These are phyloP conservation scores for Acrocephalus kingi DNA, from an alignment of 2,113 vertebrate species.

Conservation along the genomic window DNA sequence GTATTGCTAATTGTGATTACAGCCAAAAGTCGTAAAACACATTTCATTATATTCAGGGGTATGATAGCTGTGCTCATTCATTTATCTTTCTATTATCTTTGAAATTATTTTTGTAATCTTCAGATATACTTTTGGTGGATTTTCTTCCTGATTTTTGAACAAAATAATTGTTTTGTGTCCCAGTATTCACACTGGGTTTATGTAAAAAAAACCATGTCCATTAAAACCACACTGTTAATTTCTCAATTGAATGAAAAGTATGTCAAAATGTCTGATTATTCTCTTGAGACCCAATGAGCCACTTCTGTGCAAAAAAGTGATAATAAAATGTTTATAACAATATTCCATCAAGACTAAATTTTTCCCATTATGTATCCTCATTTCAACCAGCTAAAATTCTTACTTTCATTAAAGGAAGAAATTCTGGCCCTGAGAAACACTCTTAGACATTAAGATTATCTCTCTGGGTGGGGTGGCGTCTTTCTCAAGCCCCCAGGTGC, in stretches of 20 bases:
- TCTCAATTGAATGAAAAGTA: slow-evolving; percentile 42
- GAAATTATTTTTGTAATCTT: slow-evolving; percentile 44
- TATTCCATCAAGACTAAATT: neutral
- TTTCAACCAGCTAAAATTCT: neutral
- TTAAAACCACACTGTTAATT: slow-evolving; percentile 55
- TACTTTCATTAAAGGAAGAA: neutral
- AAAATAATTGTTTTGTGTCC: slow-evolving; percentile 57
- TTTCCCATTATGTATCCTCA: neutral
- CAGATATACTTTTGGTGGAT: neutral
- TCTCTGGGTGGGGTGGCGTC: neutral
- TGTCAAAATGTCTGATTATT: slow-evolving; percentile 40
- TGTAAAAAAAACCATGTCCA: neutral
- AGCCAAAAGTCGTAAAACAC: slow-evolving; percentile 64
- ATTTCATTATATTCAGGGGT: slow-evolving; percentile 47
- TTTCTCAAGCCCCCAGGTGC: neutral
- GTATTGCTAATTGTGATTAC: slow-evolving; percentile 71
- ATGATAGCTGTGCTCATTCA: slow-evolving; percentile 15
- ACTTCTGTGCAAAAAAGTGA: neutral
- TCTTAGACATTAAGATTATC: neutral
- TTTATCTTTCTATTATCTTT: slow-evolving; percentile 54
- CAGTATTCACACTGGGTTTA: slow-evolving; percentile 26
- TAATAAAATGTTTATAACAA: slow-evolving; percentile 21
- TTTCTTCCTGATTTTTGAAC: slow-evolving; percentile 51
- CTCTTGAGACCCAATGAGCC: neutral
- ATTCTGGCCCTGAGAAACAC: neutral